Conservation (phyloP, 1,140 invertebrate genomes). For the Brachionus calyciflorus region DNA sequence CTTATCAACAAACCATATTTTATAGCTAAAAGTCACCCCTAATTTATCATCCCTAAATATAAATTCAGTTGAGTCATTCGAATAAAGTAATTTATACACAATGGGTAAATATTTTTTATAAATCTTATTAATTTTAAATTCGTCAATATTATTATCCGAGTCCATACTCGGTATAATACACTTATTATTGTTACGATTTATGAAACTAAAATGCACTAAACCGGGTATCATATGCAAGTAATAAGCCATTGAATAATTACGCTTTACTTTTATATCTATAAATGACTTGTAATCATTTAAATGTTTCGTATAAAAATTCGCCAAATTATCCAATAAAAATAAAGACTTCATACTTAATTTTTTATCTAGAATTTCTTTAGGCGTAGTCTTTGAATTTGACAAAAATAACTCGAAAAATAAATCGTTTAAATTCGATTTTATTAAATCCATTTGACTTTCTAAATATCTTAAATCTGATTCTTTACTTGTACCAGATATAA, state of each 20-base stretch:
- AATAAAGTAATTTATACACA: neutral
- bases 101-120: slow-evolving; percentile 29
- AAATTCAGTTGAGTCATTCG: slow-evolving; percentile 7
- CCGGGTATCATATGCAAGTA: slow-evolving; percentile 14
- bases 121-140: neutral
- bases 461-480: neutral
- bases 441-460: neutral
- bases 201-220: slow-evolving; percentile 38
- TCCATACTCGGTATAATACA: slow-evolving; percentile 7
- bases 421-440: neutral
- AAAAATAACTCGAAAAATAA: slow-evolving; percentile 19
- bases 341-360: neutral
- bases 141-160: neutral
- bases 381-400: neutral
- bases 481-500: neutral
- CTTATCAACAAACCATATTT: slow-evolving; percentile 3
- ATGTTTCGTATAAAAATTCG: neutral
- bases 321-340: neutral
- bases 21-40: neutral
- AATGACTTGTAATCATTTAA: slow-evolving; percentile 29
- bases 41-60: slow-evolving; percentile 26
- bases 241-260: slow-evolving; percentile 13
- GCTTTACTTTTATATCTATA: slow-evolving; percentile 23
- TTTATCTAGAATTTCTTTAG: neutral
- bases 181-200: neutral